Conservation (phyloP, 2,113 vertebrate species). For the Brienomyrus longianalis region DNA sequence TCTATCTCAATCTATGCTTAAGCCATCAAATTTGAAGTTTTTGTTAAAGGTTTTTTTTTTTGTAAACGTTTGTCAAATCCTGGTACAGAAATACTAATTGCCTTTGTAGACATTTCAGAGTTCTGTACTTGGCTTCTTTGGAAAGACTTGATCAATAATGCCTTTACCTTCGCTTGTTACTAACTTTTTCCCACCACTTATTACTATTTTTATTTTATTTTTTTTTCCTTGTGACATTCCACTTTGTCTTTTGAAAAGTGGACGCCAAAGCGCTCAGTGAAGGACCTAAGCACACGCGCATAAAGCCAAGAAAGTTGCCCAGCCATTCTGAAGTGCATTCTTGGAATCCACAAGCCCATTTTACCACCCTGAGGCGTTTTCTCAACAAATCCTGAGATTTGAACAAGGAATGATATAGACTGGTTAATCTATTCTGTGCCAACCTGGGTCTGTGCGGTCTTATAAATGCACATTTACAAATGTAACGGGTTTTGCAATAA, state of each 20-base stretch:
- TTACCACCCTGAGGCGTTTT: neutral
- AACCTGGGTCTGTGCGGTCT: slow-evolving; percentile 39
- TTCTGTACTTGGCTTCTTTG: neutral
- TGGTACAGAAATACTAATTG: slow-evolving; percentile 13
- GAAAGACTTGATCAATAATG: slow-evolving; percentile 10
- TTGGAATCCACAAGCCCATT: neutral
- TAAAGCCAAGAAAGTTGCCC: slow-evolving; percentile 52
- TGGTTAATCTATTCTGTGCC: slow-evolving; percentile 36
- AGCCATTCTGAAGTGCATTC: slow-evolving; percentile 47
- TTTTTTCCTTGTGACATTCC: slow-evolving; percentile 10
- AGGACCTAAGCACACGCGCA: slow-evolving; percentile 45
- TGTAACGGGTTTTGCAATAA: slow-evolving; percentile 35
- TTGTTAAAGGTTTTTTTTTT: slow-evolving; percentile 10
- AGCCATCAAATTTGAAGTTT: neutral
- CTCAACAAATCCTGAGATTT: neutral
- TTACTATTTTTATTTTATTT: neutral
- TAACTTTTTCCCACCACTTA: neutral
- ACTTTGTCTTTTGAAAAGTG: slow-evolving; percentile 20
- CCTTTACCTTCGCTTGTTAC: slow-evolving; percentile 28
- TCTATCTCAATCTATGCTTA: slow-evolving; percentile 26
- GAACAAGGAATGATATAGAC: slow-evolving; percentile 6
- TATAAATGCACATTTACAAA: slow-evolving; percentile 51
- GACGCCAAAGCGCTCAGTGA: slow-evolving; percentile 40
- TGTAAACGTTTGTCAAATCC: slow-evolving; percentile 10
- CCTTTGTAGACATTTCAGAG: slow-evolving; percentile 4